A percentile compares a stretch with the other conserved stretches of the same genome.
phyloP scores from a whole-genome alignment of 2,113 vertebrate genomes.

The Elephantulus edwardii region DNA sequence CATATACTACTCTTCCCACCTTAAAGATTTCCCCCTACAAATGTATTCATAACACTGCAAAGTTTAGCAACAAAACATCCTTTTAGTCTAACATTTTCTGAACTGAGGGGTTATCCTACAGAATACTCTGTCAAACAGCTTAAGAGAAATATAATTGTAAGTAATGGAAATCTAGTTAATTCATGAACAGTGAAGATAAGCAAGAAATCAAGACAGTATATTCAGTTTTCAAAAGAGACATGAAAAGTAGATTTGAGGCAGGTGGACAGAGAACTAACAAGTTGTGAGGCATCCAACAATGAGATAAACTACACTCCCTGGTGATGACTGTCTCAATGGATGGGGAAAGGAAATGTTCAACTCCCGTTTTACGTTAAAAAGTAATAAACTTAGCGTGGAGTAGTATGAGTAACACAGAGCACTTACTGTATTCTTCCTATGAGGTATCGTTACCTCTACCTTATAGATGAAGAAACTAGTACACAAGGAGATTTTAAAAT shows the following conservation, averaged over 20 bases:
- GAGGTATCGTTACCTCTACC: too few relatives aligned
- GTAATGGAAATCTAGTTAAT: too few relatives aligned
- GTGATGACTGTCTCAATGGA: background rate
- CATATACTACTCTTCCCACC: too few relatives aligned
- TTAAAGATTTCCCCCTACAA: too few relatives aligned
- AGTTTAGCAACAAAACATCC: too few relatives aligned
- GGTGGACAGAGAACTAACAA: background rate
- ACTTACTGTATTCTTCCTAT: background rate
- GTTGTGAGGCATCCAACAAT: background rate
- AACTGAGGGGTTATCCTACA: background rate
- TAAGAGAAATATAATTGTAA: background rate
- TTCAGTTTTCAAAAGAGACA: background rate
- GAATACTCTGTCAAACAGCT: background rate
- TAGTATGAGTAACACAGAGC: background rate
- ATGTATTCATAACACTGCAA: too few relatives aligned
- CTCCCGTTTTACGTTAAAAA: background rate
- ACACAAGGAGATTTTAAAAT: too few relatives aligned
- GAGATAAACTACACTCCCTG: background rate
- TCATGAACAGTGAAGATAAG: background rate
- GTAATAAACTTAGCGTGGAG: too few relatives aligned
- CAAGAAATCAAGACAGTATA: background rate
- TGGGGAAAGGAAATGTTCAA: background rate
- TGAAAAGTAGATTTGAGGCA: background rate
- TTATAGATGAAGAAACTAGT: too few relatives aligned
- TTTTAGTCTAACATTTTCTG: too few relatives aligned